Evolutionary conservation across 1,140 invertebrate species (phyloP), one percentile per base, ranked within the genome.

Genomic region (Leptonema lineaticorne): DNA sequence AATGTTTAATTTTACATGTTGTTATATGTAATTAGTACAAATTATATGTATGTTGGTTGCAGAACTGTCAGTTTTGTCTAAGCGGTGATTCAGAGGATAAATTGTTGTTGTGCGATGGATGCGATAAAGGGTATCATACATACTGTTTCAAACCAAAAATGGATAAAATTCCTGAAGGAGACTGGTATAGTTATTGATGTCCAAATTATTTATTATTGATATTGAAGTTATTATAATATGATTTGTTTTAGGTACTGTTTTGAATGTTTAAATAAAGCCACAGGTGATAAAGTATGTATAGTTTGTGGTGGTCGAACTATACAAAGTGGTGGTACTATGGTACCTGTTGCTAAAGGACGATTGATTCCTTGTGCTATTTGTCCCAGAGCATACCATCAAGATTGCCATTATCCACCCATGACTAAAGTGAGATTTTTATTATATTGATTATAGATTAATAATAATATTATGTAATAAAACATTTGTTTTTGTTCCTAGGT

Each of bases 101-200:
- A 78, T 80, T 98, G 48, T 82, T 98, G 66, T 83, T 98, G 1
- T 98, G 96, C 83, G 96, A 98, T 83, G 92, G 94, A 69, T 98
- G 96, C 85, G 96, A 98, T 83, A 94, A 94, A 80, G 96, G 96
- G 56, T 98, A 97, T 80, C 96, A 98, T 84, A 98, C 94, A 48
- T 98, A 98, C 78, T 98, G 96, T 84, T 98, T 98, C 84, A 95
- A 95, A 83, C 96, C 96, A 72, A 91, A 94, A 82, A 94, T 98
- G 92, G 93, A 95, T 66, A 92, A 90, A 75, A 97, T 93, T 82
- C 96, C 96, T 37, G 95, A 97, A 75, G 96, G 96, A 68, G 95
- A 98, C 79, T 98, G 96, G 96, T 98, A 77, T 85, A 86, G 29
- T n/a, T 63, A n/a, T n/a, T n/a, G n/a, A n/a, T n/a, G n/a, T n/a